phyloP scores from a whole-genome alignment of 2,888 invertebrate genomes.

The Rhagium mordax region DNA sequence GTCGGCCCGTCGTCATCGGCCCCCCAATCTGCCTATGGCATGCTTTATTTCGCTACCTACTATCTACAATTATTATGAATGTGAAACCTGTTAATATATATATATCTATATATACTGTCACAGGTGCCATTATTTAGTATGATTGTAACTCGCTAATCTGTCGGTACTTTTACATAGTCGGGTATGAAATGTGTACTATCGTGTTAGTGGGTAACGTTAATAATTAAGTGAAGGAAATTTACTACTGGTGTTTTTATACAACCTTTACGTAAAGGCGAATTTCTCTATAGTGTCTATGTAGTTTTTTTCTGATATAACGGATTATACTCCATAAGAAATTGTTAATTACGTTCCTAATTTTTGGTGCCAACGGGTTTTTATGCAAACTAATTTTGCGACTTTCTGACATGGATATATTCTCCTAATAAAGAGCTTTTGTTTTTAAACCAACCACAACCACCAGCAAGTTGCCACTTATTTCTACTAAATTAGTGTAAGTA shows the following conservation, averaged over 20 bases:
- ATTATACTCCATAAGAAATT: neutral
- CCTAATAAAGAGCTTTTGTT: neutral
- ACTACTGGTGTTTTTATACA: neutral
- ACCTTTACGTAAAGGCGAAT: neutral
- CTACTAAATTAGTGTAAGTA: neutral
- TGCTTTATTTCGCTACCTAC: slow-evolving; percentile 13
- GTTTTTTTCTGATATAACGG: neutral
- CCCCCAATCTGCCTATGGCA: slow-evolving; percentile 12
- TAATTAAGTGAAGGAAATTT: slow-evolving; percentile 23
- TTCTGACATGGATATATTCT: neutral
- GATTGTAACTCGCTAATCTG: slow-evolving; percentile 41
- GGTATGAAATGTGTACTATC: slow-evolving; percentile 25
- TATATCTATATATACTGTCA: slow-evolving; percentile 21
- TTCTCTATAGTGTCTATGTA: neutral
- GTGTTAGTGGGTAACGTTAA: slow-evolving; percentile 35
- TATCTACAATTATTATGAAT: slow-evolving; percentile 28
- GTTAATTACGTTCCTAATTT: neutral
- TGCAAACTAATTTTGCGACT: neutral
- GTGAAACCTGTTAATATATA: slow-evolving; percentile 26
- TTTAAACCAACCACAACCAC: neutral
- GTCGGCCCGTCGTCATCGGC: too few relatives aligned
- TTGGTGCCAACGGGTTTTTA: neutral
- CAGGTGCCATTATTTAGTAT: slow-evolving; percentile 37
- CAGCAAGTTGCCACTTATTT: neutral
- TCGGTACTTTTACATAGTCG: slow-evolving; percentile 35